phyloP scores from a whole-genome alignment of 2,888 invertebrate genomes.

The Erebia aethiops region DNA sequence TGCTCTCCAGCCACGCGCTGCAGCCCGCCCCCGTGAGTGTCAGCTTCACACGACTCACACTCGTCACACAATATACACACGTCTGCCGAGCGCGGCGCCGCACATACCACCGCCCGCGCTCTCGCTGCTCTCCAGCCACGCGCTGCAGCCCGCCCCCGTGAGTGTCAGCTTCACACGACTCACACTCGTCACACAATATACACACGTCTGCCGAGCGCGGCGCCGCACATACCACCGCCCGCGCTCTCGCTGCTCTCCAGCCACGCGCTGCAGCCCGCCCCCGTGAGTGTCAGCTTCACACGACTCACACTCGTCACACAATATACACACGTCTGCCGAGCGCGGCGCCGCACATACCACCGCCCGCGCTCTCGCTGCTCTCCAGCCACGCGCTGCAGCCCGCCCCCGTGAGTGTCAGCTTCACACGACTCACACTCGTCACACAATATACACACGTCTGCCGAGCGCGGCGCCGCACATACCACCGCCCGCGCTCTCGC shows the following conservation, averaged over 20 bases:
- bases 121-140: conserved; percentile 23
- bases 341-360: conserved; percentile 31
- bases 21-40: conserved; percentile 56
- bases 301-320: background rate
- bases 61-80: no score
- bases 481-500: conserved; percentile 29
- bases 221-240: conserved; percentile 30
- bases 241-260: conserved; percentile 25
- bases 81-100: conserved; percentile 51
- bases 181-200: no score
- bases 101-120: conserved; percentile 32
- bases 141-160: conserved; percentile 58
- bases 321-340: conserved; percentile 49
- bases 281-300: conserved; percentile 45
- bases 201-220: conserved; percentile 50
- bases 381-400: conserved; percentile 47
- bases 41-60: background rate
- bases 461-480: conserved; percentile 48
- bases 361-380: conserved; percentile 28
- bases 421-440: background rate
- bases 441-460: no score
- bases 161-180: background rate
- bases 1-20: conserved; percentile 37
- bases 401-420: conserved; percentile 50
- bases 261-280: conserved; percentile 51